phyloP scores from a whole-genome alignment of 2,113 vertebrate species.

The Laticauda laticaudata region DNA sequence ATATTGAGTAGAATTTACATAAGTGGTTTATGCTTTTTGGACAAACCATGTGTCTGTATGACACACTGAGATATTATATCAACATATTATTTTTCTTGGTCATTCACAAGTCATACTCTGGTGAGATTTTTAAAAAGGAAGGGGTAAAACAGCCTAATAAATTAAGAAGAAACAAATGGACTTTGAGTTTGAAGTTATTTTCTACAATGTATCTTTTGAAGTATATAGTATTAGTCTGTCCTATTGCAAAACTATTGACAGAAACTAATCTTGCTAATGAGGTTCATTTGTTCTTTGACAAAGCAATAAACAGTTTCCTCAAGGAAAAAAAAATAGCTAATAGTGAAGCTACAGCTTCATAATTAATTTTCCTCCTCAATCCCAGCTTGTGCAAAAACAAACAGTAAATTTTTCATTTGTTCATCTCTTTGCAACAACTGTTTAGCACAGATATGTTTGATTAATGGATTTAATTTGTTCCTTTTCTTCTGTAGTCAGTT shows the following conservation, averaged over 20 bases:
- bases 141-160: conserved; percentile 19
- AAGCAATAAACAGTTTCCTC: conserved; percentile 73
- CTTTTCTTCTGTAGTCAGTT: conserved; percentile 76
- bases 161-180: conserved; percentile 55
- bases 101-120: conserved; percentile 24
- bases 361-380: conserved; percentile 75
- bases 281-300: conserved; percentile 77
- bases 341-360: conserved; percentile 61
- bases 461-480: conserved; percentile 85
- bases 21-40: background rate
- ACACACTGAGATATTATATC: background rate
- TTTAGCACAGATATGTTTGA: conserved; percentile 81
- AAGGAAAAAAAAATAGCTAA: conserved; percentile 69
- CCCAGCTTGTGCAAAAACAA: conserved; percentile 70
- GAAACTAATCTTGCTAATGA: conserved; percentile 79
- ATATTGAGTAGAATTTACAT: background rate
- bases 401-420: conserved; percentile 79
- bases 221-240: conserved; percentile 59
- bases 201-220: conserved; percentile 57
- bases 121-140: conserved; percentile 25
- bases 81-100: background rate
- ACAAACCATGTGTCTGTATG: background rate
- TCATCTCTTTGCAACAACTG: conserved; percentile 74
- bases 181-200: conserved; percentile 57
- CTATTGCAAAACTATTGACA: conserved; percentile 69